A percentile compares a stretch with the other conserved stretches of the same genome.
Conservation (phyloP, 2,888 invertebrate genomes). For the Ectemnius lituratus region DNA sequence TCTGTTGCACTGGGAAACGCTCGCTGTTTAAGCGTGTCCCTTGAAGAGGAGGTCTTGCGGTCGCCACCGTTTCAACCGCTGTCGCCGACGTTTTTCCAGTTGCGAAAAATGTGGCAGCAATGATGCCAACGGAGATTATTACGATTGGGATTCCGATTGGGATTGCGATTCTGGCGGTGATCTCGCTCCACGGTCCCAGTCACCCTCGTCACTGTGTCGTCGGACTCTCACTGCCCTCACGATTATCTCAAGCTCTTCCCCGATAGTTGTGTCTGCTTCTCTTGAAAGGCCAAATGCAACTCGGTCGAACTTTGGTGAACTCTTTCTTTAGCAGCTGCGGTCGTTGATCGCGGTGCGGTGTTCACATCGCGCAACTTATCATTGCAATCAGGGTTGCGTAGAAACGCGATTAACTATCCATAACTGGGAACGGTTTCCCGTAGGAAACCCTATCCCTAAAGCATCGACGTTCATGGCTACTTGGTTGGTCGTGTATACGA, state of each 20-base stretch:
- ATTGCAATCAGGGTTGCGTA: conserved; percentile 65
- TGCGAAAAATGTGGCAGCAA: too few relatives aligned
- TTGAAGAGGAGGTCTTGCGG: too few relatives aligned
- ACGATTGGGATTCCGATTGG: neutral
- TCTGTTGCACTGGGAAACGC: too few relatives aligned
- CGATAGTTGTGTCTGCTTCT: too few relatives aligned
- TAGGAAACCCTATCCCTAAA: conserved; percentile 72
- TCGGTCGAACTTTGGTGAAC: neutral
- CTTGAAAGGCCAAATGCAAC: neutral
- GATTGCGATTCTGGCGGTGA: neutral
- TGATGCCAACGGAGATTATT: too few relatives aligned
- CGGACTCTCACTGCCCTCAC: conserved; percentile 21
- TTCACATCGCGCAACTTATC: conserved; percentile 1
- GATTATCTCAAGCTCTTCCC: too few relatives aligned
- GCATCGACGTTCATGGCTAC: conserved; percentile 77
- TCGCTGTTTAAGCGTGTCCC: too few relatives aligned
- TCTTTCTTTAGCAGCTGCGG: neutral
- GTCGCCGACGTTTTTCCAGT: too few relatives aligned
- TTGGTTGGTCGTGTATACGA: conserved; percentile 55
- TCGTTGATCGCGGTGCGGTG: conserved; percentile 11
- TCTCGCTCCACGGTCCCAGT: conserved; percentile 3
- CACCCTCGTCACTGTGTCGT: conserved; percentile 8
- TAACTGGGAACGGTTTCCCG: conserved; percentile 59
- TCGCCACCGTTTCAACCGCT: too few relatives aligned
- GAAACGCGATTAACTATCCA: conserved; percentile 59